These are phyloP conservation scores for Cyprinodon diabolis DNA, from an alignment of 2,797 vertebrate genomes.

Conservation along the genomic window DNA sequence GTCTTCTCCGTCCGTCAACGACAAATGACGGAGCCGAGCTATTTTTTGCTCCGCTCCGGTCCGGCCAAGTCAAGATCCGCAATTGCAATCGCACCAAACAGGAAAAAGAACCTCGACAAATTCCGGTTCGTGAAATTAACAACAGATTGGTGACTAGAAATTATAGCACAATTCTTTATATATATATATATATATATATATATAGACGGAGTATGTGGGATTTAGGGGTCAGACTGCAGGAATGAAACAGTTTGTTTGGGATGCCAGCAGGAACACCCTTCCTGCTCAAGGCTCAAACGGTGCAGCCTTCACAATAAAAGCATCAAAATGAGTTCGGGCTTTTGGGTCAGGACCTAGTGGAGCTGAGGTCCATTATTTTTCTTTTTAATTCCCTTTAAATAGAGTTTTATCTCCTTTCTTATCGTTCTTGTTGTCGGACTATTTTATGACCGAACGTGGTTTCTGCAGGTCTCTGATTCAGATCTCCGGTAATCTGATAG, in stretches of 20 bases:
- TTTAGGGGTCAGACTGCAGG: background rate
- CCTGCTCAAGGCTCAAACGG: background rate
- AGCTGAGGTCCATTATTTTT: background rate
- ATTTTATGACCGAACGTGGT: background rate
- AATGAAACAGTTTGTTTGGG: background rate
- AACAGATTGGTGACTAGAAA: too few relatives aligned
- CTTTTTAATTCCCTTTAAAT: background rate
- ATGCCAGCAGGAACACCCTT: background rate
- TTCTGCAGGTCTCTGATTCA: background rate
- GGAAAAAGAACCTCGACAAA: too few relatives aligned
- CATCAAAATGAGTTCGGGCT: background rate
- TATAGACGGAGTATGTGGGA: too few relatives aligned
- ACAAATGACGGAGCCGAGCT: too few relatives aligned
- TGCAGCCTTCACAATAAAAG: conserved; percentile 28
- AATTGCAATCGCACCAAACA: too few relatives aligned
- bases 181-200: too few relatives aligned
- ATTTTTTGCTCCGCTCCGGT: too few relatives aligned
- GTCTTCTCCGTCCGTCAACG: too few relatives aligned
- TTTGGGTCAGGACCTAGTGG: background rate
- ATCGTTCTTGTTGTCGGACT: background rate
- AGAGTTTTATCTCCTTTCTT: background rate
- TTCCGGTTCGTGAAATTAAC: too few relatives aligned
- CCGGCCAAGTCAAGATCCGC: too few relatives aligned
- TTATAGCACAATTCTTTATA: too few relatives aligned
- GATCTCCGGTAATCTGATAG: too few relatives aligned